Evolutionary conservation across 1,140 invertebrate species (phyloP).

Genomic region (Geopemphigus sp.): DNA sequence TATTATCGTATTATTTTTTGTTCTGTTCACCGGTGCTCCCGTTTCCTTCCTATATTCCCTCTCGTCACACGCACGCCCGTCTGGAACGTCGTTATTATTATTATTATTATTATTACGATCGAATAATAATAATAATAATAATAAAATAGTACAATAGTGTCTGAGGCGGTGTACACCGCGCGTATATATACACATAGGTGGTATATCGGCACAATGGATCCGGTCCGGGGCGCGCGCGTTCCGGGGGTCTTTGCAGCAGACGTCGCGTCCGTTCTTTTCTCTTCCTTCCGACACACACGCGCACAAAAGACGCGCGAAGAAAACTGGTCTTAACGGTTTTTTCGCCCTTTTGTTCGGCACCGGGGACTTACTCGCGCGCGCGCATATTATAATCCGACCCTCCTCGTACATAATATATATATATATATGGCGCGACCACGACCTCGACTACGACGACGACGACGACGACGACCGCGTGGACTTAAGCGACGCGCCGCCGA

Average conservation of each 20-base stretch:
- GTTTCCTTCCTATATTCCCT: neutral
- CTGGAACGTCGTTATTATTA: neutral
- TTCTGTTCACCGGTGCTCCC: neutral
- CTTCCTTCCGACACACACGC: slow-evolving; percentile 16
- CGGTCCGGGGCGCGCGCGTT: slow-evolving; percentile 23
- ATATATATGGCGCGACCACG: too few relatives aligned
- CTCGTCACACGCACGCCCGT: neutral
- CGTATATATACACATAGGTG: too few relatives aligned
- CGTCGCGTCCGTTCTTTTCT: slow-evolving; percentile 2
- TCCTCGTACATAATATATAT: too few relatives aligned
- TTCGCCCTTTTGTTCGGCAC: slow-evolving; percentile 27
- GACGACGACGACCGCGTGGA: too few relatives aligned
- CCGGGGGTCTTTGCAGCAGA: slow-evolving; percentile 16
- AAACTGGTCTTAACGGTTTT: slow-evolving; percentile 46
- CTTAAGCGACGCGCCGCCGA: too few relatives aligned
- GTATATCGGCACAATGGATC: slow-evolving; percentile 27
- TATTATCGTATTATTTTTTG: neutral
- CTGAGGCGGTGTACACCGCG: slow-evolving; percentile 32
- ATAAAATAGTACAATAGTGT: slow-evolving; percentile 23
- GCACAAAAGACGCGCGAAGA: slow-evolving; percentile 21
- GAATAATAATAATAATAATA: slow-evolving; percentile 42
- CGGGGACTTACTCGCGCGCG: neutral
- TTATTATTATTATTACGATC: slow-evolving; percentile 41
- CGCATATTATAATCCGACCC: slow-evolving; percentile 16
- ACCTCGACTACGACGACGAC: too few relatives aligned